These are phyloP conservation scores for Diabrotica balteata DNA, from an alignment of 2,888 invertebrate species.

Conservation along the genomic window DNA sequence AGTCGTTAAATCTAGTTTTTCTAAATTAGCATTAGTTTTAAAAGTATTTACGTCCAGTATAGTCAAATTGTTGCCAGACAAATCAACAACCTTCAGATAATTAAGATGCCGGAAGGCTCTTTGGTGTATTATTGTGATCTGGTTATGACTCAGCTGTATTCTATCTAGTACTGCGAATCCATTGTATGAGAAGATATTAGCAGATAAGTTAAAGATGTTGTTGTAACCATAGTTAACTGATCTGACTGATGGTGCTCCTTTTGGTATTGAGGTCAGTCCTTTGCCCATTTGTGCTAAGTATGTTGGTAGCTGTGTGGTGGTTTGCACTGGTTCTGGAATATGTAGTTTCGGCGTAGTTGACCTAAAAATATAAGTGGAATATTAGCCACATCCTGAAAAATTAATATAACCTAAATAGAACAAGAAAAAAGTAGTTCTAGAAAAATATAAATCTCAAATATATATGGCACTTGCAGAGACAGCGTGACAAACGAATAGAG, in stretches of 20 bases:
- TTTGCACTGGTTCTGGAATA: conserved; percentile 6
- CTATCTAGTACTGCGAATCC: conserved; percentile 49
- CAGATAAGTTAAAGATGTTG: conserved; percentile 46
- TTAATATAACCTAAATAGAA: not conserved
- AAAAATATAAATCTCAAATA: no score
- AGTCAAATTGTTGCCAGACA: conserved; percentile 54
- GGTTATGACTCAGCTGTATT: conserved; percentile 53
- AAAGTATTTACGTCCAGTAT: conserved; percentile 52
- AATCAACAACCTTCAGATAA: conserved; percentile 49
- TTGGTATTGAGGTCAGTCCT: conserved; percentile 47
- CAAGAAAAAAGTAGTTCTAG: no score
- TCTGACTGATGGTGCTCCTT: conserved; percentile 44
- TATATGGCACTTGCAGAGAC: no score
- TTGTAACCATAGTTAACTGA: conserved; percentile 53
- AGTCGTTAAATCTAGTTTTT: conserved; percentile 52
- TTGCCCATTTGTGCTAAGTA: conserved; percentile 35
- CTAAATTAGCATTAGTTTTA: conserved; percentile 49
- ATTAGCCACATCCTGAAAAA: not conserved
- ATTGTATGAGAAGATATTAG: conserved; percentile 51
- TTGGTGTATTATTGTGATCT: conserved; percentile 48
- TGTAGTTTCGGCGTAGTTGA: conserved; percentile 6
- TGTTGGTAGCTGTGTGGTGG: conserved; percentile 16
- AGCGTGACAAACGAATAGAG: no score
- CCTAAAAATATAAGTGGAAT: conserved; percentile 20
- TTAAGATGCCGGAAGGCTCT: conserved; percentile 53